These are phyloP conservation scores for Ectobius pallidus DNA, from an alignment of 2,888 invertebrate species.

Conservation along the genomic window DNA sequence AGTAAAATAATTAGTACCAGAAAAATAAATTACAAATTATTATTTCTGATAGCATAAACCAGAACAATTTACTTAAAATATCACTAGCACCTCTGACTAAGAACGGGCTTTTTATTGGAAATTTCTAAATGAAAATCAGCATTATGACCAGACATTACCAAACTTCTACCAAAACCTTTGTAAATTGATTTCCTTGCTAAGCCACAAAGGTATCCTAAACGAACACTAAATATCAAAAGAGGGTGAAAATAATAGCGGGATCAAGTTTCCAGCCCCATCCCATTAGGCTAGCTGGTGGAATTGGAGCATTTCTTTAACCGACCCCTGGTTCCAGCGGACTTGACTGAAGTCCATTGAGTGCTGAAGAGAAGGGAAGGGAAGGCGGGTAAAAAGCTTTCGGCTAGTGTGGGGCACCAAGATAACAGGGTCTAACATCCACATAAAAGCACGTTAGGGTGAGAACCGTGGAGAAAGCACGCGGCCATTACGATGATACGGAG, in stretches of 20 bases:
- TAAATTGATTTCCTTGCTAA: too few species aligned
- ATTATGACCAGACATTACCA: too few species aligned
- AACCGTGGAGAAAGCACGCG: background rate
- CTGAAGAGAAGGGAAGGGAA: background rate
- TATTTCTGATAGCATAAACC: too few species aligned
- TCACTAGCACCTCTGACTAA: too few species aligned
- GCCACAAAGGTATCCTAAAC: too few species aligned
- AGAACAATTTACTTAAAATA: too few species aligned
- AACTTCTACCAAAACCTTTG: too few species aligned
- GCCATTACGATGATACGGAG: background rate
- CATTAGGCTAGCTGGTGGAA: background rate
- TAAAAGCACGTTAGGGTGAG: background rate
- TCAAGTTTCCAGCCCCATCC: background rate
- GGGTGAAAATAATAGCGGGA: background rate
- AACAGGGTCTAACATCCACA: slow-evolving; percentile 12
- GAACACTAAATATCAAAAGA: too few species aligned
- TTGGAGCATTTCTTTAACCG: slow-evolving; percentile 3
- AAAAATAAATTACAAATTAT: too few species aligned
- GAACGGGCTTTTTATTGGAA: too few species aligned
- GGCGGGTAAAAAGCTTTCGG: background rate
- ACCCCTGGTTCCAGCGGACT: background rate
- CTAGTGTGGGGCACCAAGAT: slow-evolving; percentile 11
- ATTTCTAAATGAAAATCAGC: too few species aligned
- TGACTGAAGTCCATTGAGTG: background rate
- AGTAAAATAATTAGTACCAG: too few species aligned